phyloP scores from a whole-genome alignment of 2,888 invertebrate genomes.

The Callosobruchus maculatus region DNA sequence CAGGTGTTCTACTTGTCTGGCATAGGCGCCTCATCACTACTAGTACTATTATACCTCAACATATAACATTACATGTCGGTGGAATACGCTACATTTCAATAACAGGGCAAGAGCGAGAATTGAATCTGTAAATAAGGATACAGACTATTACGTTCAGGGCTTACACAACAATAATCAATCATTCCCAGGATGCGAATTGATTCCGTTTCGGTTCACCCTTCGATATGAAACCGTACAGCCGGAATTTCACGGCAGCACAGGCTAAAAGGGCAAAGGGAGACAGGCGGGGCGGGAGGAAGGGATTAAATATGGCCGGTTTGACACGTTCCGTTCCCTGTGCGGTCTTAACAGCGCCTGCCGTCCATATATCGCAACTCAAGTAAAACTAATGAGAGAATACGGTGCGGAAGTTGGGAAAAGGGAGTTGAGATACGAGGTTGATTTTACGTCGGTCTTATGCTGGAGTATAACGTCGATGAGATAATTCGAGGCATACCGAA shows the following conservation, averaged over 20 bases:
- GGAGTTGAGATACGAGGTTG: conserved; percentile 8
- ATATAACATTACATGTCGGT: too few species aligned
- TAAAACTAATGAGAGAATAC: conserved; percentile 32
- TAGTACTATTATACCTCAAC: too few species aligned
- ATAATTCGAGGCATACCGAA: too few species aligned
- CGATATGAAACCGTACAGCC: not conserved
- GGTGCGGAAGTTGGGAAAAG: conserved; percentile 17
- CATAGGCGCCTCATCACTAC: too few species aligned
- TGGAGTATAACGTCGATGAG: too few species aligned
- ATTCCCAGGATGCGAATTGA: not conserved
- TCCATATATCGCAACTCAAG: conserved; percentile 31
- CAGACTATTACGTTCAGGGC: not conserved
- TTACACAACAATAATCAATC: not conserved
- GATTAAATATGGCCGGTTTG: conserved; percentile 25
- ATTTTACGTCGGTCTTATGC: not conserved
- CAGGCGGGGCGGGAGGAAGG: conserved; percentile 1
- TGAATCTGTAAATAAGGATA: not conserved
- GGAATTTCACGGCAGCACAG: conserved; percentile 12
- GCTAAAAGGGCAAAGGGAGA: conserved; percentile 3
- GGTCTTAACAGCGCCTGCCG: conserved; percentile 19
- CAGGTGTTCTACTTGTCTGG: too few species aligned
- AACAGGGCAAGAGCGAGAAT: too few species aligned
- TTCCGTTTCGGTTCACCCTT: not conserved
- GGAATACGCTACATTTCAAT: too few species aligned
- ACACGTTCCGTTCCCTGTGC: conserved; percentile 29